Conservation (phyloP, 2,888 invertebrate genomes). For the Geophilus truncorum region DNA sequence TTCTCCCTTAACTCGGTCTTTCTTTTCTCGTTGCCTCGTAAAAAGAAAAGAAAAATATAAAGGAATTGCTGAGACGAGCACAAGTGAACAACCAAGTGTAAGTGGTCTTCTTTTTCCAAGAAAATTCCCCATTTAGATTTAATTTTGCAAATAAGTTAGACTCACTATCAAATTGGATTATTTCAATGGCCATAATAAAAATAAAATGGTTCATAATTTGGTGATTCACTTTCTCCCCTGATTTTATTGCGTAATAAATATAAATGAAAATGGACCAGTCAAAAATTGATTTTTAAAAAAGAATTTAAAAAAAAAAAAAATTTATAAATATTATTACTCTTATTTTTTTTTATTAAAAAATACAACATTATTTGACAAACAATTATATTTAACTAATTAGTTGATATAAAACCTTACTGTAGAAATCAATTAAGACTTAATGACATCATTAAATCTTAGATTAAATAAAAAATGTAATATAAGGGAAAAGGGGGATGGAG, state of each 20-base stretch:
- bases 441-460: not conserved
- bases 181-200: not conserved
- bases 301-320: not conserved
- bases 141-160: constrained; percentile 22
- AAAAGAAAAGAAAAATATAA: constrained; percentile 25
- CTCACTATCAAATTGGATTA: constrained; percentile 22
- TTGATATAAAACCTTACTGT: not conserved
- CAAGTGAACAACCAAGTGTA: not conserved
- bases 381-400: not conserved
- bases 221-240: constrained; percentile 9
- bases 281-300: not conserved
- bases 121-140: constrained; percentile 8
- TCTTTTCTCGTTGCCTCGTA: constrained; percentile 2
- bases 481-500: too few species aligned
- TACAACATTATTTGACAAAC: not conserved
- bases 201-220: constrained; percentile 16
- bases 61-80: constrained; percentile 24
- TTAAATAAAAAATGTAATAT: not conserved
- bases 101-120: not conserved
- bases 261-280: constrained; percentile 7
- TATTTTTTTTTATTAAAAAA: too few species aligned
- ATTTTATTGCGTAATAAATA: not conserved
- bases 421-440: not conserved
- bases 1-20: not conserved
- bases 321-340: not conserved